Evolutionary conservation across 1,140 invertebrate species (phyloP).

Genomic region (Trinorchestia longiramus): DNA sequence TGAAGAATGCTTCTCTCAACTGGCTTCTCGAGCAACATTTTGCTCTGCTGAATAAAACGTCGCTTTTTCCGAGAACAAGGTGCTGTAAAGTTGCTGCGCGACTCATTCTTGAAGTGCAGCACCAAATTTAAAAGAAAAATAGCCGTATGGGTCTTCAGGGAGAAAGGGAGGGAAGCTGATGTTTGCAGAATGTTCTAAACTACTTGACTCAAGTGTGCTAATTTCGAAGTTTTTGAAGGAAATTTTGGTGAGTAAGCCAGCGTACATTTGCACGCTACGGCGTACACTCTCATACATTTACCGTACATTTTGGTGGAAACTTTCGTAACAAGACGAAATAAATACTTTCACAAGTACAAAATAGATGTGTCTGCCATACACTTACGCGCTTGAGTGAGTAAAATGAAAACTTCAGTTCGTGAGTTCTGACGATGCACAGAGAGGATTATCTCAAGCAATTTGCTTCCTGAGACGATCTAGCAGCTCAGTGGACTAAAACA

Average conservation of each 20-base stretch:
- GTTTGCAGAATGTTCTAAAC: neutral
- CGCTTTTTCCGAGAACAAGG: neutral
- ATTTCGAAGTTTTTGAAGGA: neutral
- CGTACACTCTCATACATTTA: neutral
- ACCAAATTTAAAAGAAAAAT: neutral
- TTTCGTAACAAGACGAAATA: neutral
- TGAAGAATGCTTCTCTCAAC: slow-evolving; percentile 17
- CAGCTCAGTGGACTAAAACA: no score
- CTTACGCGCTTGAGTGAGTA: neutral
- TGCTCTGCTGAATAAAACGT: slow-evolving; percentile 17
- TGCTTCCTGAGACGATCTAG: no score
- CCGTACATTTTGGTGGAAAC: neutral
- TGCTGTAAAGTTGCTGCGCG: neutral
- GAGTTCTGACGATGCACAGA: no score
- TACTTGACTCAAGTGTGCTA: neutral
- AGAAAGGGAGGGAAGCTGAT: neutral
- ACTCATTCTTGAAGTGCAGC: neutral
- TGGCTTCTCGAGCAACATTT: neutral
- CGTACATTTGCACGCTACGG: neutral
- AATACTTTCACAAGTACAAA: neutral
- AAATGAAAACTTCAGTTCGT: neutral
- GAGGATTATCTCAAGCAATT: no score
- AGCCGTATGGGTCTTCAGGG: neutral
- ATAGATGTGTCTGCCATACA: neutral
- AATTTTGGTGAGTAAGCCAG: neutral